Base-by-base conservation (phyloP, 2,888 invertebrate genomes). In the Girardia tigrina region DNA sequence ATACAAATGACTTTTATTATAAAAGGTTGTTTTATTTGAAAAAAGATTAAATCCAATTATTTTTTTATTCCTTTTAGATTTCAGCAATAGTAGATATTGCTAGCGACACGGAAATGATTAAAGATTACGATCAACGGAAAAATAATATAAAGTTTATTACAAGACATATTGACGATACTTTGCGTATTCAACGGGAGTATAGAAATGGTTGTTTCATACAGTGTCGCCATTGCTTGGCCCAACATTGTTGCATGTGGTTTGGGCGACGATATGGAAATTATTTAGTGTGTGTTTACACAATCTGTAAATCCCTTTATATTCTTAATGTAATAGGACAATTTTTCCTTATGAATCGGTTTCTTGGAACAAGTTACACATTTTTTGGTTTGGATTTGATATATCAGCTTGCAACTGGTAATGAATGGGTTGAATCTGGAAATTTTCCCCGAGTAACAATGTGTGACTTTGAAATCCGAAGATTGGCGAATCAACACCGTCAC, bases 401-500 rank as follows among this genome's bases (percentile, higher is more conserved):
- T 4, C 82, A 83, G 78, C 77, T 83, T 42, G 26, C 79, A 77
- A 42, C 78, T 28, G 82, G 81, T n/a, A 77, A 80, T 0, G 79
- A 80, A 75, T 83, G 82, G 83, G 78, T 80, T 70, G 80, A 81
- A 75, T 80, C 80, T 70, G 83, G 82, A 27, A 80, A 80, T 71
- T 83, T 83, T 77, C 83, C 83, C 26, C 79, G 82, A 77, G 82
- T 83, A n/a, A 83, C 82, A 8, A 81, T 83, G 81, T 83, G 83
- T 79, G 83, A 83, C 78, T 84, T 83, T 78, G 81, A 80, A 74
- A 82, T 84, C 27, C 79, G 85, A 20, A 85, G 84, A 77, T 81
- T 86, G 73, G 80, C 79, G 26, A 85, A 85, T 79, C 82, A 84
- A 28, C 86, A 86, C 79, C 80, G 83, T 28, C 84, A 85, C 78